phyloP scores from a whole-genome alignment of 2,888 invertebrate species.

The Cybosia mesomella region DNA sequence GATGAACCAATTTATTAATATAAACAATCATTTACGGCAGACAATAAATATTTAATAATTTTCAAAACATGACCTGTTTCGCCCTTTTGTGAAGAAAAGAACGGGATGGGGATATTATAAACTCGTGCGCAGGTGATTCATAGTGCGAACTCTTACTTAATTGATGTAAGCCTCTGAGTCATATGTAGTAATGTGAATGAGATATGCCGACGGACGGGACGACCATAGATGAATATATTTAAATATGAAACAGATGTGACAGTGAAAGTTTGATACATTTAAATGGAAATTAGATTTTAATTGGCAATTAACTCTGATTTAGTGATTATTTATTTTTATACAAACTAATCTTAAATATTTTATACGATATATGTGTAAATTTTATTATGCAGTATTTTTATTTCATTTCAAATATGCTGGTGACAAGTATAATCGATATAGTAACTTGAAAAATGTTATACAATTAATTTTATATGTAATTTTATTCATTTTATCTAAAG shows the following conservation, averaged over 20 bases:
- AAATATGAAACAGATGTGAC: constrained; percentile 35
- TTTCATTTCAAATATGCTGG: neutral
- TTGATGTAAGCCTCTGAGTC: constrained; percentile 64
- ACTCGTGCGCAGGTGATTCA: constrained; percentile 50
- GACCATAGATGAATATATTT: constrained; percentile 27
- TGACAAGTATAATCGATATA: neutral
- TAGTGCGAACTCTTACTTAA: constrained; percentile 59
- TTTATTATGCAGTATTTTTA: neutral
- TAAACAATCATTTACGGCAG: constrained; percentile 6
- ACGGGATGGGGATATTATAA: constrained; percentile 18
- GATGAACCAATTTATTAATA: constrained; percentile 18
- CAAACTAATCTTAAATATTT: neutral
- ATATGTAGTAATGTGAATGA: constrained; percentile 42
- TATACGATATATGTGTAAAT: neutral
- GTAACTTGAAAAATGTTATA: neutral
- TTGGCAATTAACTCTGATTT: neutral
- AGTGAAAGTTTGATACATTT: constrained; percentile 16
- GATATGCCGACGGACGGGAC: constrained; percentile 27
- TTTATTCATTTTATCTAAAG: neutral
- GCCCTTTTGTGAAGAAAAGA: constrained; percentile 17
- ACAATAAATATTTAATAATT: neutral
- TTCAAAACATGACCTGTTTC: constrained; percentile 25
- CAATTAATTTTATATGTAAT: neutral
- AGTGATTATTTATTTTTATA: neutral
- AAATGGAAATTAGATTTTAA: neutral